A percentile compares a stretch with the other conserved stretches of the same genome.
These are phyloP conservation scores for Aldabrachelys gigantea DNA, from an alignment of 2,113 vertebrate species.

Conservation along the genomic window DNA sequence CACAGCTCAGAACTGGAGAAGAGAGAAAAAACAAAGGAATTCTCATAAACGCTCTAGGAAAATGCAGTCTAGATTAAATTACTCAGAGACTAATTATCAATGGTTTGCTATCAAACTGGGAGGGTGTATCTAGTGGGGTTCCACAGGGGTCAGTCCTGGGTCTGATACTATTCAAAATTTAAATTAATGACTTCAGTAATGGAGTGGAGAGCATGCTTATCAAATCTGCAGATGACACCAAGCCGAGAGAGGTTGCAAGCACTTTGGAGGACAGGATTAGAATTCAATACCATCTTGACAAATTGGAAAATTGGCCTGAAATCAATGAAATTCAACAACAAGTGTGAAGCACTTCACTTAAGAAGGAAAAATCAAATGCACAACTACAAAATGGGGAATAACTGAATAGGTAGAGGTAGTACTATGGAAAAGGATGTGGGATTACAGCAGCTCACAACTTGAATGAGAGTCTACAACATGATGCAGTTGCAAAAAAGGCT, in stretches of 20 bases:
- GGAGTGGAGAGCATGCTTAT: background rate
- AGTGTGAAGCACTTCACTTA: background rate
- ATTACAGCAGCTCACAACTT: background rate
- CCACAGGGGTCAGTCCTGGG: background rate
- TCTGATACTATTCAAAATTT: background rate
- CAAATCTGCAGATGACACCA: background rate
- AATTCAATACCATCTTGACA: background rate
- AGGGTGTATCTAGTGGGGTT: background rate
- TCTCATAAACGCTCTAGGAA: background rate
- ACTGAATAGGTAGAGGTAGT: background rate
- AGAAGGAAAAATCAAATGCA: background rate
- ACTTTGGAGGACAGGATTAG: background rate
- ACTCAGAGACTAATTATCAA: background rate
- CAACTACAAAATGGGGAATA: background rate
- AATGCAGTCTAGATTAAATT: background rate
- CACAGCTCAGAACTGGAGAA: background rate
- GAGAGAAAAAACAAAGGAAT: accelerated
- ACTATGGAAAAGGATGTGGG: background rate
- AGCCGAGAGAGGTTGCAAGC: background rate
- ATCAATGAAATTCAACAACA: background rate
- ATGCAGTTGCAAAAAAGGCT: no score
- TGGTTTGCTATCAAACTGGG: background rate
- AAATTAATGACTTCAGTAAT: background rate
- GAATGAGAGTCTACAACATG: background rate
- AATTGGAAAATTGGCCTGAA: background rate